Conservation (phyloP, 2,113 vertebrate genomes). For the Nematolebias whitei region DNA sequence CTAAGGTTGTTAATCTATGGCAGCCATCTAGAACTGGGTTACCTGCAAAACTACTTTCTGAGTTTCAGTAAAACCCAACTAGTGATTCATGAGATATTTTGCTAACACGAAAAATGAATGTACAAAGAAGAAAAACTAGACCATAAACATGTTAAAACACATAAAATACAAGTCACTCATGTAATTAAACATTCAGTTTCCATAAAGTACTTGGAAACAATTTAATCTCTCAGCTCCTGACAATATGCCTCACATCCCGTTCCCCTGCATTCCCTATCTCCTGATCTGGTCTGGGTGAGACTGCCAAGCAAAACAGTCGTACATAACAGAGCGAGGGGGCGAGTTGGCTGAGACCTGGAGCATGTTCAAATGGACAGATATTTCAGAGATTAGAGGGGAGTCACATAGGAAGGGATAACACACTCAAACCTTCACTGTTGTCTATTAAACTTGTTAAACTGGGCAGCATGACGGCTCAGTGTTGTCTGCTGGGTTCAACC, state of each 20-base stretch:
- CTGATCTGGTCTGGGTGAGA: conserved; percentile 59
- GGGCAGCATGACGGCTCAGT: too few species aligned
- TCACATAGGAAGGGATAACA: conserved; percentile 36
- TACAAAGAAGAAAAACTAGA: too few species aligned
- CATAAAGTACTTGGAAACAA: neutral
- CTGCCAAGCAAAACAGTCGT: conserved; percentile 68
- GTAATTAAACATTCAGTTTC: neutral
- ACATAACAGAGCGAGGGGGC: conserved; percentile 32
- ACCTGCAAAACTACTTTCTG: too few species aligned
- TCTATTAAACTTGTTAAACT: neutral
- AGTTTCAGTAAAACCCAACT: too few species aligned
- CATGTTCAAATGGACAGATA: conserved; percentile 74
- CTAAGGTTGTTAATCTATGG: too few species aligned
- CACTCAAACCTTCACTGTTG: neutral
- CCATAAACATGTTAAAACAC: too few species aligned
- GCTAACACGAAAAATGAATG: too few species aligned
- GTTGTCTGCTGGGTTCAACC: too few species aligned
- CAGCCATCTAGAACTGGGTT: too few species aligned
- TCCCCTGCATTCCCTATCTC: conserved; percentile 56
- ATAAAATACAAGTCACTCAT: neutral
- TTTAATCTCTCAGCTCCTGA: conserved; percentile 16
- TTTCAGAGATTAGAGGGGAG: conserved; percentile 69
- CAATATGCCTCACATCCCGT: conserved; percentile 47
- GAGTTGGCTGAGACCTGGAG: conserved; percentile 54
- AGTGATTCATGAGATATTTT: too few species aligned